Base-by-base conservation (phyloP, 2,113 vertebrate species). In the Corythaeola cristata region DNA sequence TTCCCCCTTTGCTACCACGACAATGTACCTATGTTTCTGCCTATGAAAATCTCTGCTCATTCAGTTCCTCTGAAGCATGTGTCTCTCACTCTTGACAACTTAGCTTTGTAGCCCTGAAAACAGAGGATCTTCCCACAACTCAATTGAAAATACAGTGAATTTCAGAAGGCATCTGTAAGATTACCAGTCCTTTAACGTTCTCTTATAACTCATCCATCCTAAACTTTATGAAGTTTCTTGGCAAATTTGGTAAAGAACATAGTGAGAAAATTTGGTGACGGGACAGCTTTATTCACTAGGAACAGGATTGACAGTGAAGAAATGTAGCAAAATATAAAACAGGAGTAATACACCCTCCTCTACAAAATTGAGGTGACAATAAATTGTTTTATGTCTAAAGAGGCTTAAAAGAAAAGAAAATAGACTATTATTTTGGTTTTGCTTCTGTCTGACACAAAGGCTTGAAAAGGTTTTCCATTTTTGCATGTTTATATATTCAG, bases 11-110 rank as follows among this genome's bases (percentile, higher is more conserved):
- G 79, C 53, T 49, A 45, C 35, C 39, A 63, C 78, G 86, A 83
- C 80, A 96, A 77, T 2, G 5, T 63, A 88, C 30, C 68, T 93
- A 72, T 80, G 47, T 27, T 83, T 32, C 74, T 79, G 75, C 69
- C 88, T 86, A 88, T 55, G 72, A 89, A 91, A 84, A 89, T 52
- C 71, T 71, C 85, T 88, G 58, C 58, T 95, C 50, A 94, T 95
- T 55, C 89, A 7, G 23, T 49, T 64, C 62, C 92, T 95, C 91
- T 47, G 60, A 58, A 86, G 63, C 78, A 55, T 16, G 35, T 52
- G 5, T 64, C 23, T 37, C 56, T 74, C 15, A 16, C 12, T 39
- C 68, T 56, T 86, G 76, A 91, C 63, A 90, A 11, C 44, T 74
- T 27, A 76, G 47, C 6, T 26, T 37, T 28, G 20, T 35, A 85